Evolutionary conservation across 1,140 invertebrate genomes (phyloP), one percentile per base, ranked within the genome.

Genomic region (Hyles vespertilio): DNA sequence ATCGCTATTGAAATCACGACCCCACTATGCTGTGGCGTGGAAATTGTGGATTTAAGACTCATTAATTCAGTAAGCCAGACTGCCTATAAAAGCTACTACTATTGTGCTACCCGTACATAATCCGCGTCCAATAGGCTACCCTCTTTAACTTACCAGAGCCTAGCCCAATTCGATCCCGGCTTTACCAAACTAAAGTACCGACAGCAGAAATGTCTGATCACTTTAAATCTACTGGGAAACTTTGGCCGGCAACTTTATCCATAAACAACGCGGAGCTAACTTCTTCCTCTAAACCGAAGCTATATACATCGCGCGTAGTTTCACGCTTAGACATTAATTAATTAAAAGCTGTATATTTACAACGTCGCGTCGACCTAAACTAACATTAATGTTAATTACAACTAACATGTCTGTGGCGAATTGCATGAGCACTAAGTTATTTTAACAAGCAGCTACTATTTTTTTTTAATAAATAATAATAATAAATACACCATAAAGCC

Each of bases 61-160:
- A 63, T 61, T 65, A 61, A 61, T 56, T 58, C 51, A 46, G 47
- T 48, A 65, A 65, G 54, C 63, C 56, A 47, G 63, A 51, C 61
- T 57, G 53, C 59, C 58, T 57, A 60, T 60, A 65, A 65, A 58
- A 57, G 58, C 63, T 51, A 49, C 45, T 56, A 45, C 52, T 59
- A 49, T 63, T 63, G 61, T 61, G 49, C 51, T 46, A 40, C 36
- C 36, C 36, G 48, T 45, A 40, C 49, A 51, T 65, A 65, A 65
- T 65, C 63, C 59, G 34, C 55, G 9, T 54, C 36, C 55, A 60
- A 59, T 65, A 57, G 50, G 50, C 36, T 61, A 54, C 40, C 49
- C 46, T 34, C 50, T 51, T 11, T 56, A 58, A 56, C 43, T 56
- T 48, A 51, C 34, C 43, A 34, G 46, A 52, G 56, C 56, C 48